These are phyloP conservation scores for Danio jaintianensis DNA, from an alignment of 2,797 vertebrate genomes.

Conservation along the genomic window DNA sequence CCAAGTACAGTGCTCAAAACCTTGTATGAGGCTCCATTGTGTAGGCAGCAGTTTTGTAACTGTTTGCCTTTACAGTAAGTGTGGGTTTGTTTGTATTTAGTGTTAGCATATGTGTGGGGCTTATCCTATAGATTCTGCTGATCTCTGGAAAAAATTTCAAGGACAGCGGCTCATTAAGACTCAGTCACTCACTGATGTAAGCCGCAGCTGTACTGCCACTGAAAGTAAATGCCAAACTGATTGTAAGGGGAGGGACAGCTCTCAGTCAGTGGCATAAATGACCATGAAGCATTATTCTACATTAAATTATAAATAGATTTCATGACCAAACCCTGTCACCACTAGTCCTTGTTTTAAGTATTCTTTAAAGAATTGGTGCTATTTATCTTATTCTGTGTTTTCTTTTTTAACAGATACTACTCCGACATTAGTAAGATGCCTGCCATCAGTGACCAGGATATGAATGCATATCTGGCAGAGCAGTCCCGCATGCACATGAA, in stretches of 20 bases:
- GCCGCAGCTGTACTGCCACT: constrained; percentile 28
- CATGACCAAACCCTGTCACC: neutral
- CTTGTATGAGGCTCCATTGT: neutral
- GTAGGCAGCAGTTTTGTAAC: neutral
- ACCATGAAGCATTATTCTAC: constrained; percentile 22
- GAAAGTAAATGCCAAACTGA: constrained; percentile 38
- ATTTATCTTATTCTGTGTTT: constrained; percentile 40
- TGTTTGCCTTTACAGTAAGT: neutral
- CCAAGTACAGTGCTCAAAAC: neutral
- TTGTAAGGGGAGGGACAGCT: constrained; percentile 25
- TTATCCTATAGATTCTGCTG: constrained; percentile 52
- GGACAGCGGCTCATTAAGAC: constrained; percentile 56
- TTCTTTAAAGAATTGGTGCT: constrained; percentile 2
- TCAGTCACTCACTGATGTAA: constrained; percentile 43
- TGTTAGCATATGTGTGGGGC: constrained; percentile 37
- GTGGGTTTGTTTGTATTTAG: constrained; percentile 37
- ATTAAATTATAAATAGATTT: neutral
- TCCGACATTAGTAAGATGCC: constrained; percentile 97
- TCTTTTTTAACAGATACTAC: constrained; percentile 86
- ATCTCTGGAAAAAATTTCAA: constrained; percentile 62
- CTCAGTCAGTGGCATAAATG: constrained; percentile 41
- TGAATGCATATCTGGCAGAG: constrained; percentile 98
- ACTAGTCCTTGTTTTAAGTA: neutral
- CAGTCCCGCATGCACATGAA: constrained; percentile 99
- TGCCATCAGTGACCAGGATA: constrained; percentile 98